Conservation (phyloP, 2,113 vertebrate species). For the Corythaixoides concolor region DNA sequence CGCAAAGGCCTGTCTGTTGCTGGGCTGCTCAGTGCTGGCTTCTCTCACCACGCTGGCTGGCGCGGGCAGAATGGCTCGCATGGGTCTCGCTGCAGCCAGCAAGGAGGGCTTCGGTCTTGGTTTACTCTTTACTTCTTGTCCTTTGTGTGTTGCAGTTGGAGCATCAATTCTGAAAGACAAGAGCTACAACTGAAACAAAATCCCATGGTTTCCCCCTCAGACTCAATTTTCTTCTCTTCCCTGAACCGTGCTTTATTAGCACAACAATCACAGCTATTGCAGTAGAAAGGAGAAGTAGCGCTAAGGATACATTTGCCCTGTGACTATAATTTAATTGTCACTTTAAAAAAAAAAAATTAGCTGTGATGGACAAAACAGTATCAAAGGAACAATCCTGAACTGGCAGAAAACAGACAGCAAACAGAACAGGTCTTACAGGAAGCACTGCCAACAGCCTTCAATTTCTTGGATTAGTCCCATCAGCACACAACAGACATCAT, state of each 20-base stretch:
- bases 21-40: slow-evolving; percentile 32
- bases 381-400: not conserved
- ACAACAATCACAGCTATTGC: not conserved
- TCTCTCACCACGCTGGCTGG: slow-evolving; percentile 76
- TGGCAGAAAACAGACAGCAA: not conserved
- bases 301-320: not conserved
- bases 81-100: slow-evolving; percentile 82
- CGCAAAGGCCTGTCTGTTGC: slow-evolving; percentile 64
- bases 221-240: not conserved
- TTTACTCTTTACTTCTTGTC: slow-evolving; percentile 70
- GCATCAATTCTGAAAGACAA: slow-evolving; percentile 68
- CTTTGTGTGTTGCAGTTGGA: slow-evolving; percentile 59
- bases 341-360: not conserved
- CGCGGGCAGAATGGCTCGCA: slow-evolving; percentile 91
- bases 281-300: not conserved
- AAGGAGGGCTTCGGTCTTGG: slow-evolving; percentile 72
- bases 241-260: not conserved
- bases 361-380: not conserved
- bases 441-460: not conserved
- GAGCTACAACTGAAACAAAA: not conserved
- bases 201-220: not conserved
- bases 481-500: not conserved
- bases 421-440: not conserved
- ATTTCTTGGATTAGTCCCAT: not conserved
- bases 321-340: not conserved